Evolutionary conservation across 2,888 invertebrate species (phyloP).

Genomic region (Netelia fuscicornis): DNA sequence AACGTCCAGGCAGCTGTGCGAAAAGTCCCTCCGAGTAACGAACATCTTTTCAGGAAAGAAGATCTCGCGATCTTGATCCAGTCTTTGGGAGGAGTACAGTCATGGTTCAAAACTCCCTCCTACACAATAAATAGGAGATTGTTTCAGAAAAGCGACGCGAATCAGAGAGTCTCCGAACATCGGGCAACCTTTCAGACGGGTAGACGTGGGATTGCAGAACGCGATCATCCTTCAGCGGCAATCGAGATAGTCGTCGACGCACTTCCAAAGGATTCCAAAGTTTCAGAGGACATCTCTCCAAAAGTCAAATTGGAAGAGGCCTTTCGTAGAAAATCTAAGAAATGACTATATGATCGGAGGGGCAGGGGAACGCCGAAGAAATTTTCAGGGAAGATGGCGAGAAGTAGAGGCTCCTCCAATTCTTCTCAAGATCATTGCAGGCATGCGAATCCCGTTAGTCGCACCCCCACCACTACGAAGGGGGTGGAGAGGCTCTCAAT

Average conservation of each 20-base stretch:
- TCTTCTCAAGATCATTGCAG: background rate
- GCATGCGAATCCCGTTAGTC: background rate
- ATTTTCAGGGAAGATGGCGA: conserved; percentile 33
- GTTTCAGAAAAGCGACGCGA: conserved; percentile 3
- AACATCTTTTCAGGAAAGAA: conserved; percentile 58
- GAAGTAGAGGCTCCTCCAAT: conserved; percentile 31
- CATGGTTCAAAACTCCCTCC: conserved; percentile 60
- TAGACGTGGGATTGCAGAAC: background rate
- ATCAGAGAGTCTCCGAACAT: background rate
- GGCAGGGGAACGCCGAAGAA: conserved; percentile 31
- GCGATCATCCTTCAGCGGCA: background rate
- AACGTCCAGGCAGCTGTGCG: conserved; percentile 59
- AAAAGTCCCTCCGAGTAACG: conserved; percentile 54
- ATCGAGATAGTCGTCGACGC: background rate
- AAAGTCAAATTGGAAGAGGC: conserved; percentile 24
- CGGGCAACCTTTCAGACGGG: conserved; percentile 4
- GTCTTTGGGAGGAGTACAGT: conserved; percentile 59
- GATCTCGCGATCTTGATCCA: conserved; percentile 55
- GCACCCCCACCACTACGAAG: conserved; percentile 1
- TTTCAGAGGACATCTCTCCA: background rate
- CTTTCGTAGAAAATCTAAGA: conserved; percentile 47
- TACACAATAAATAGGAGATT: conserved; percentile 11
- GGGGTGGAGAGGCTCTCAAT: background rate
- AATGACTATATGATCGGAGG: conserved; percentile 42
- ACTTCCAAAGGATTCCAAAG: background rate